Base-by-base conservation (phyloP, 2,888 invertebrate genomes). In the Epistrophella euchroma region DNA sequence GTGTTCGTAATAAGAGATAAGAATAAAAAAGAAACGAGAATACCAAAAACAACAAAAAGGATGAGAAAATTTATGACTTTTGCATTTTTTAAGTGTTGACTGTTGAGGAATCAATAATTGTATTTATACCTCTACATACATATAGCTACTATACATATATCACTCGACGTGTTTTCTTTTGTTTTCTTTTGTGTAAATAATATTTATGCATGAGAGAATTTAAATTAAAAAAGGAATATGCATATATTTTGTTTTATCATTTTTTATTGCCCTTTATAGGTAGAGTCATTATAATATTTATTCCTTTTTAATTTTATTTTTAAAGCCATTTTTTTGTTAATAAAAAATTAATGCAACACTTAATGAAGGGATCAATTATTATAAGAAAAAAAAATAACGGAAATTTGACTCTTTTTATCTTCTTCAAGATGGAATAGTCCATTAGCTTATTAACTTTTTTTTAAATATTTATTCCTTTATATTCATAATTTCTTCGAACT, bases 1-100 rank as follows among this genome's bases (percentile, higher is more conserved):
- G 35, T 60, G 35, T 40, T 32, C 40, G 17, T 47, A 77, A 72
- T 19, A 40, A 32, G 2, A 80, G 76, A 85, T 85, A 73, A 85
- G 80, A 80, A 60, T 37, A 52, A 1, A 4, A 32, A 3, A 15
- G 43, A 25, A 17, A 62, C 13, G 11, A 45, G 11, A 66, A 62
- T 15, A 22, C 13, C 43, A 52, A 52, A 17, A 47, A 64, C 60
- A 25, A 45, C 13, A 75, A 68, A 25, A 52, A 62, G 22, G 50
- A 52, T 52, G n/a, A 74, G 22, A 9, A n/a, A 47, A 72, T 80
- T 73, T 76, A 75, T 72, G 47, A 64, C 35, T 22, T 72, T 62
- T 73, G 81, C 52, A 71, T 60, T 35, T 72, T 60, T 35, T 72
- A 35, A 25, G 58, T 47, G 43, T 52, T 47, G 37, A 37, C n/a